Evolutionary conservation across 2,888 invertebrate species (phyloP).

Genomic region (Noctua comes): DNA sequence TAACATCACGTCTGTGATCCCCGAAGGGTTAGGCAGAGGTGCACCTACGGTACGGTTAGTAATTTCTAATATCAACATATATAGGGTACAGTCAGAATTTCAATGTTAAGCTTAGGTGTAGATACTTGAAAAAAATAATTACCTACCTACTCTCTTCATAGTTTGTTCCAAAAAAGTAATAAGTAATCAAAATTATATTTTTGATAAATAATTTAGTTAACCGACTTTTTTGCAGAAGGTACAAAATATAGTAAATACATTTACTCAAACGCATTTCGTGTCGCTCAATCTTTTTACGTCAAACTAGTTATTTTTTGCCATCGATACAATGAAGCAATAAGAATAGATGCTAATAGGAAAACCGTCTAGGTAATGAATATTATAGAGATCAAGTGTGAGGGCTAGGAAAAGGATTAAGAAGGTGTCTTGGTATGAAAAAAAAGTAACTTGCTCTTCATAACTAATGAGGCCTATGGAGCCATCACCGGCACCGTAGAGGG

Average conservation of each 20-base stretch:
- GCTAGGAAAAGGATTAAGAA: constrained; percentile 2
- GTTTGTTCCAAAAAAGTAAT: not conserved
- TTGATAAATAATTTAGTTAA: not conserved
- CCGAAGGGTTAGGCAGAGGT: too few species aligned
- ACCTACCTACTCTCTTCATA: not conserved
- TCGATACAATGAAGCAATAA: too few species aligned
- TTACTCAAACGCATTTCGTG: not conserved
- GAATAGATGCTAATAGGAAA: too few species aligned
- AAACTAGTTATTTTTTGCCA: not conserved
- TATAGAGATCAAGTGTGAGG: constrained; percentile 2
- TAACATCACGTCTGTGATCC: too few species aligned
- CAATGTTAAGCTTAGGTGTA: not conserved
- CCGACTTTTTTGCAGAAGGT: constrained; percentile 5
- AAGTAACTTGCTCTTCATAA: constrained; percentile 86
- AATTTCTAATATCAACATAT: not conserved
- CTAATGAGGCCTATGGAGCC: constrained; percentile 95
- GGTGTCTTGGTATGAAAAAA: constrained; percentile 41
- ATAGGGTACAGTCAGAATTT: not conserved
- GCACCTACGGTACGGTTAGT: too few species aligned
- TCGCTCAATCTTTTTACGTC: not conserved
- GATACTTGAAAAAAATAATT: not conserved
- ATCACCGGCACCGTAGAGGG: constrained; percentile 96
- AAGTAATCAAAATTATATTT: not conserved
- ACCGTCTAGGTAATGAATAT: not conserved
- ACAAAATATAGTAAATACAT: constrained; percentile 3